A percentile compares a stretch with the other conserved stretches of the same genome.
phyloP scores from a whole-genome alignment of 2,113 vertebrate species.

The Stomatorhinus ivindoensis region DNA sequence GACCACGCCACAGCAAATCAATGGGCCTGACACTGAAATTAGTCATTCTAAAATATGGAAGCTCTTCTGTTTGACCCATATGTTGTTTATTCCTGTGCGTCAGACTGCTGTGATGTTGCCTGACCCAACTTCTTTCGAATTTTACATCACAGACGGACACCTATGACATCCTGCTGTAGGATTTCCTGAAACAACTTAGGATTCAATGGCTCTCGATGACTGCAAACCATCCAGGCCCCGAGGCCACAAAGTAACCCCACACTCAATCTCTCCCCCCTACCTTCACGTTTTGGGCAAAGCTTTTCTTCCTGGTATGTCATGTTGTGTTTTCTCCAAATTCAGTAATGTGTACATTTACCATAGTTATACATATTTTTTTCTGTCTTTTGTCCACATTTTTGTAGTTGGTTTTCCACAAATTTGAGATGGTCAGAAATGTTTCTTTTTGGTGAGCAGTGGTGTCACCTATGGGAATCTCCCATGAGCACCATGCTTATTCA shows the following conservation, averaged over 20 bases:
- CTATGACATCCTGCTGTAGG: neutral
- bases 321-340: neutral
- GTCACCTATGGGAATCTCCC: neutral
- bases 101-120: no score
- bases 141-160: neutral
- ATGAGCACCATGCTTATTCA: neutral
- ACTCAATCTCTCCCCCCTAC: neutral
- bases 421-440: neutral
- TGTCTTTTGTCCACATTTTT: neutral
- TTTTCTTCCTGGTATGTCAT: neutral
- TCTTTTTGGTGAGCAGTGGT: neutral
- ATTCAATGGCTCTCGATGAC: neutral
- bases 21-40: neutral
- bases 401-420: neutral
- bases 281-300: neutral
- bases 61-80: neutral
- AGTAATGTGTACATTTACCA: neutral
- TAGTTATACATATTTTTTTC: neutral
- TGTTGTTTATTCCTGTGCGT: no score
- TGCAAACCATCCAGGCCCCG: neutral
- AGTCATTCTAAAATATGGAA: neutral
- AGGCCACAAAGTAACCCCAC: neutral
- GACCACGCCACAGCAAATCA: neutral
- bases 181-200: neutral
- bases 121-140: neutral